phyloP scores from a whole-genome alignment of 2,113 vertebrate species.

The Lonchura striata region DNA sequence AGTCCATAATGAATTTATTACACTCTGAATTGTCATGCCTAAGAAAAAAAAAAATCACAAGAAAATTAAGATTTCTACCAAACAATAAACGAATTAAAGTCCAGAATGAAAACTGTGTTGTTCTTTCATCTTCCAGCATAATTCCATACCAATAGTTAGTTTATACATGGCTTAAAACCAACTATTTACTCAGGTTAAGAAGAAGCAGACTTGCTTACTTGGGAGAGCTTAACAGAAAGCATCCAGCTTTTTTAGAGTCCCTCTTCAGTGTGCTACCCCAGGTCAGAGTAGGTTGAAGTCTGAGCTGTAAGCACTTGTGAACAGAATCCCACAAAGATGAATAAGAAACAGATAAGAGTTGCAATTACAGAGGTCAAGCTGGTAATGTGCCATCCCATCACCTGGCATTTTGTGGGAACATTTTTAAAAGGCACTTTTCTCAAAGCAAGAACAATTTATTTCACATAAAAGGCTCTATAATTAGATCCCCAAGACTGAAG shows the following conservation, averaged over 20 bases:
- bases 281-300: not conserved
- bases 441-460: not conserved
- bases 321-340: not conserved
- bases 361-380: not conserved
- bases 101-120: not conserved
- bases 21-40: not conserved
- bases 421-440: slow-evolving; percentile 5
- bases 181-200: fast-evolving
- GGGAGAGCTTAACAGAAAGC: not conserved
- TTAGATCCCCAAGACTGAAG: slow-evolving; percentile 7
- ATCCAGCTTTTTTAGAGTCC: not conserved
- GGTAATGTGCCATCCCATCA: not conserved
- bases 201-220: not conserved
- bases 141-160: not conserved
- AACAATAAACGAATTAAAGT: not conserved
- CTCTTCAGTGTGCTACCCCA: fast-evolving
- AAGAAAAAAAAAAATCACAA: not conserved
- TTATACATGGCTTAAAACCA: not conserved
- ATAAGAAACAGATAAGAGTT: not conserved
- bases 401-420: not conserved
- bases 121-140: not conserved
- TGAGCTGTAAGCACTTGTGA: not conserved
- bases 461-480: slow-evolving; percentile 39
- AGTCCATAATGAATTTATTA: not conserved
- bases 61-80: not conserved